These are phyloP conservation scores for Lutjanus erythropterus DNA, from an alignment of 2,113 vertebrate genomes.

Conservation along the genomic window DNA sequence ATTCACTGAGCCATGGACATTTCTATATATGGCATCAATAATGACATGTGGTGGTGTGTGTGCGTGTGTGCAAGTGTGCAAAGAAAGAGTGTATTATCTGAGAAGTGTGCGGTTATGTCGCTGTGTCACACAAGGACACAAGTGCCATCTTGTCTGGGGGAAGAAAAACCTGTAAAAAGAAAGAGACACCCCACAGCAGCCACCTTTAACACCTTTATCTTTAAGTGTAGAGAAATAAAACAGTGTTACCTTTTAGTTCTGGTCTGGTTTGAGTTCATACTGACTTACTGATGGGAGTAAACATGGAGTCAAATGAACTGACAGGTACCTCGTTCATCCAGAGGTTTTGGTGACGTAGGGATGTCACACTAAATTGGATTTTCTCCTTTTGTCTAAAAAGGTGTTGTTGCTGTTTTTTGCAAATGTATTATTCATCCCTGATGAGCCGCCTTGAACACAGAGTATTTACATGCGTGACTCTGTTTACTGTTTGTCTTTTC, in stretches of 20 bases:
- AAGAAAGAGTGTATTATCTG: background rate
- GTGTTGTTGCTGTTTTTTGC: too few relatives aligned
- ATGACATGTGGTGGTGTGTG: conserved; percentile 26
- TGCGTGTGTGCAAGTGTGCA: conserved; percentile 14
- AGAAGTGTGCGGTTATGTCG: conserved; percentile 9
- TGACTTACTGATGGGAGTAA: background rate
- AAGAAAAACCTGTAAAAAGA: background rate
- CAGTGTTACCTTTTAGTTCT: background rate
- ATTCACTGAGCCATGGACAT: conserved; percentile 38
- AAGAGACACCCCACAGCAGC: background rate
- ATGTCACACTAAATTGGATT: too few relatives aligned
- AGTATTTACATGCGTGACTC: too few relatives aligned
- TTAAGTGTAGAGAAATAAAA: background rate
- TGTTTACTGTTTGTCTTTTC: too few relatives aligned
- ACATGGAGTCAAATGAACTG: background rate
- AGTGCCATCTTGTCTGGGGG: background rate
- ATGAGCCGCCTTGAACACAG: too few relatives aligned
- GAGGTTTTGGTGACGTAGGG: too few relatives aligned
- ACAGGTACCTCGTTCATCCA: background rate
- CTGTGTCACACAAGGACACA: too few relatives aligned
- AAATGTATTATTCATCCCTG: too few relatives aligned
- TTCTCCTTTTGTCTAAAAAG: too few relatives aligned
- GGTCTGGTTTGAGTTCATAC: background rate
- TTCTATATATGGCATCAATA: conserved; percentile 32
- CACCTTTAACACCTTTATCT: background rate